Base-by-base conservation (phyloP, 1,140 invertebrate genomes). In the Drosophila mojavensis region DNA sequence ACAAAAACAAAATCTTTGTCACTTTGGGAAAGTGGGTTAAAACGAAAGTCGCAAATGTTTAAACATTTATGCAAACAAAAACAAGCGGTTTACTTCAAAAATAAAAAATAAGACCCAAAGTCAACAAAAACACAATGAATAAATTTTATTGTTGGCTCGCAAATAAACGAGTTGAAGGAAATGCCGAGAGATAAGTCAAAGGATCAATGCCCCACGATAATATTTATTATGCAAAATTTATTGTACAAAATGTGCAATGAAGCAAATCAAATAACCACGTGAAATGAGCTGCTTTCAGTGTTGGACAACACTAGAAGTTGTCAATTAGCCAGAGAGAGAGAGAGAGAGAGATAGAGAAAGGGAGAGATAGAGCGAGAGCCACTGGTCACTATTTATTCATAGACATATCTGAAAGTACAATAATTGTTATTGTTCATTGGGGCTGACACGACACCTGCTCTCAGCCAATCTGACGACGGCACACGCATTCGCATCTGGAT, bases 21-120 rank as follows among this genome's bases (percentile, higher is more conserved):
- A 39, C 65, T 53, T 55, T 33, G 10, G 50, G 75, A 85, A 85
- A 86, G 83, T 85, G 64, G 82, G 82, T 88, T 85, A 86, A 79
- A 88, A 73, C 45, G 79, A 85, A 81, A 85, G 81, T 78, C 43
- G 36, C 70, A 43, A 63, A 56, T 83, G 71, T 48, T 76, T 71
- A 51, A 82, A 63, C 54, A 67, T 63, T 70, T 58, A 58, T 39
- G 70, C 54, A 56, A 64, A 75, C 51, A 62, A 50, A 28, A 53
- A 53, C 36, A 61, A 45, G 60, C 72, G 72, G 72, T 20, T 70
- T 45, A 68, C 61, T 56, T 86, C 65, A 85, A 81, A 78, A 69
- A 45, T n/a, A 4, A 5, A 65, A 50, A 54, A 30, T n/a, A 53
- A 54, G 36, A 20, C 30, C 30, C 47, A 56, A 81, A 74, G 48